Percentiles rank a stretch among this genome's conserved stretches.
Evolutionary conservation across 1,140 invertebrate species (phyloP).

Genomic region (Macrobrachium rosenbergii): DNA sequence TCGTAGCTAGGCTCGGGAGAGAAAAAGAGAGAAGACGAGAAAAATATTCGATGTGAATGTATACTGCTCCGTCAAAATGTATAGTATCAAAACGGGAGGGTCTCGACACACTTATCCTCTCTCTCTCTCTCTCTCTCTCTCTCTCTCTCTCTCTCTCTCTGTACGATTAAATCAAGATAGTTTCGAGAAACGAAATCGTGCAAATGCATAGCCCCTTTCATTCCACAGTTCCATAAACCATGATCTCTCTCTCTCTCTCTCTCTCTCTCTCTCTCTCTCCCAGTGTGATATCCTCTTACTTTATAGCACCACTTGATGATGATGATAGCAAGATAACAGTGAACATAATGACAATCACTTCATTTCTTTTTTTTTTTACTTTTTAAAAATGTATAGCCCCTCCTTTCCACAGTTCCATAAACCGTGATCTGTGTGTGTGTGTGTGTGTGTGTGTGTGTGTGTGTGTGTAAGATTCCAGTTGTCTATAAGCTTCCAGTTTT

Average conservation of each 20-base stretch:
- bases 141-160: too few relatives aligned
- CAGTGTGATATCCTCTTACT: neutral
- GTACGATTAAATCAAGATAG: too few relatives aligned
- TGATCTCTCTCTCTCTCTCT: conserved; percentile 18
- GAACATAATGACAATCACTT: too few relatives aligned
- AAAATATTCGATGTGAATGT: neutral
- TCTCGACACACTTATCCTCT: neutral
- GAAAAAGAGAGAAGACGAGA: neutral
- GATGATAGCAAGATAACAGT: too few relatives aligned
- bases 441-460: neutral
- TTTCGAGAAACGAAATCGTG: too few relatives aligned
- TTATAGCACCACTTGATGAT: neutral
- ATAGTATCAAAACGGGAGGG: neutral
- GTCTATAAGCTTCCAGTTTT: neutral
- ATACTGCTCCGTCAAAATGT: neutral
- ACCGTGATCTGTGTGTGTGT: too few relatives aligned
- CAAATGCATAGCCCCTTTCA: too few relatives aligned
- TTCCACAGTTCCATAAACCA: neutral
- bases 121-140: too few relatives aligned
- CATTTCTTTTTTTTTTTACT: too few relatives aligned
- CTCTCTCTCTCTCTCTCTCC: conserved; percentile 24
- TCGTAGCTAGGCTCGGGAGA: too few relatives aligned
- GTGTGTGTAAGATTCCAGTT: neutral
- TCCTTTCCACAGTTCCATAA: neutral
- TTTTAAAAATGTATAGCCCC: too few relatives aligned